Percentiles rank a stretch among this genome's conserved stretches.
Evolutionary conservation across 2,113 vertebrate genomes (phyloP).

Genomic region (Thalassarche chlororhynchos): DNA sequence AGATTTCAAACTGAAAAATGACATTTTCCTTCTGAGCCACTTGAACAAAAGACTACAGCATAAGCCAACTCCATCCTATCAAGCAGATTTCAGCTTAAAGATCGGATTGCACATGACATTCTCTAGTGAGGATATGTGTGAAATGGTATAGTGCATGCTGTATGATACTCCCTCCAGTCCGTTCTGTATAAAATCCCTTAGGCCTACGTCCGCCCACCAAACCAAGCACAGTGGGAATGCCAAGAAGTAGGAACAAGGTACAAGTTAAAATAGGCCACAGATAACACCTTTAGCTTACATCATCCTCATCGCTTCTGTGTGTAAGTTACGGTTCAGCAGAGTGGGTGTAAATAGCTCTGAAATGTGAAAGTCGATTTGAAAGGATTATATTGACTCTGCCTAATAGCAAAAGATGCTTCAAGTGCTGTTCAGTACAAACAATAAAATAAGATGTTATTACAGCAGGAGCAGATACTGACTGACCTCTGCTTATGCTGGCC

Average conservation of each 20-base stretch:
- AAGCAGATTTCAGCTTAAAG: background rate
- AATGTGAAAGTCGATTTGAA: background rate
- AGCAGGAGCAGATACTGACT: background rate
- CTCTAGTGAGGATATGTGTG: background rate
- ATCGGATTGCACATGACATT: background rate
- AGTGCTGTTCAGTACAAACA: background rate
- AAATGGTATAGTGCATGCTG: background rate
- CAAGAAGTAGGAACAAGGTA: background rate
- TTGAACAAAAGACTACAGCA: background rate
- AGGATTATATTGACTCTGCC: background rate
- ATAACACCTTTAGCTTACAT: background rate
- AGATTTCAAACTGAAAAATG: background rate
- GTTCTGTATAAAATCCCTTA: background rate
- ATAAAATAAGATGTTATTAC: background rate
- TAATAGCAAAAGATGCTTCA: background rate
- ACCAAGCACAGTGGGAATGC: background rate
- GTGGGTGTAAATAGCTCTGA: background rate
- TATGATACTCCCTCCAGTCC: background rate
- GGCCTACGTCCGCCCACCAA: background rate
- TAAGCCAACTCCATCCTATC: accelerated
- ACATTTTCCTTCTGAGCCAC: background rate
- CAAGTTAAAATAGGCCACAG: background rate
- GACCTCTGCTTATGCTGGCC: background rate
- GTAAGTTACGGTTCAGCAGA: background rate
- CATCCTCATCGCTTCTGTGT: background rate